Evolutionary conservation across 2,888 invertebrate species (phyloP), one percentile per base, ranked within the genome.

Genomic region (Ceraclea dissimilis): DNA sequence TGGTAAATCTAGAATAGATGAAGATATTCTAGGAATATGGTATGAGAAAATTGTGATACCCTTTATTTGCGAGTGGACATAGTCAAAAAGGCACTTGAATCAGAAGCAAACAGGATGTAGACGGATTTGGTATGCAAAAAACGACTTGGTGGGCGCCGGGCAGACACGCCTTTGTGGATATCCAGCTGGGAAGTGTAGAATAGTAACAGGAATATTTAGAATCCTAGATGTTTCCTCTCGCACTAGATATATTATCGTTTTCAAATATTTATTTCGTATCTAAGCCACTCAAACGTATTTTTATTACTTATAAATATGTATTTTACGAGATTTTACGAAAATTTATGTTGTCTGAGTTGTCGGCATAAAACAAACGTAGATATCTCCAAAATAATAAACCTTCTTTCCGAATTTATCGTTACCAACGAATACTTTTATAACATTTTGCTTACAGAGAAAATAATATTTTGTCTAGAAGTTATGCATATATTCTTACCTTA

Each of bases 71-170:
- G 13, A 39, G 39, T 39, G 39, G 39, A 8, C 39, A 39, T 39
- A 5, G 39, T 16, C 2, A 5, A 26, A 13, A 39, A 16, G 16
- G 39, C 16, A n/a, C 50, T 53, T 52, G 52, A 57, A 52, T 55
- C 52, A 46, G 60, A 34, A 47, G 51, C 52, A 58, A 58, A 60
- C 60, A 56, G 60, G 60, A 60, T 56, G 60, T 34, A 53, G 56
- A 51, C 58, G 53, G 52, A 60, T 53, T 60, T 60, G 47, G 51
- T 53, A 60, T 60, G 58, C 60, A 61, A 61, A 61, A 59, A 61
- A 61, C 54, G 49, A 54, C 47, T 47, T 50, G 20, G 22, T n/a
- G 44, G 61, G 61, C 61, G 61, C 61, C 59, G 54, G 26, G 6
- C 47, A 18, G 47, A 56, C 61, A 59, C 61, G 59, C 61, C 61